Conservation (phyloP, 2,113 vertebrate genomes). For the Nothocercus nigrocapillus region DNA sequence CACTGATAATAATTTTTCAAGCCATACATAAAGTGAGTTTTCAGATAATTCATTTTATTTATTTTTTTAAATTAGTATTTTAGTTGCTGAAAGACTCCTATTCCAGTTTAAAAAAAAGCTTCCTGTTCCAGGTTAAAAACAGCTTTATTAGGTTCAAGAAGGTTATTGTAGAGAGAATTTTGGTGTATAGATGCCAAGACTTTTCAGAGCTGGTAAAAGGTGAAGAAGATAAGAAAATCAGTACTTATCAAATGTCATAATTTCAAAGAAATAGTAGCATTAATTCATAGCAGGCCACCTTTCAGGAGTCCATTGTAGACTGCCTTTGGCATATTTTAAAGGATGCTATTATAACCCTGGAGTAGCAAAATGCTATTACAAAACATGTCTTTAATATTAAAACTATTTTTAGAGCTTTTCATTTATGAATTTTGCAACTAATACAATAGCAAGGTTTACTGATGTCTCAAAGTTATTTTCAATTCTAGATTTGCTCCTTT, state of each 20-base stretch:
- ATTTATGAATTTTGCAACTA: neutral
- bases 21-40: neutral
- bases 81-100: neutral
- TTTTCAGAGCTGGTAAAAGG: neutral
- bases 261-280: neutral
- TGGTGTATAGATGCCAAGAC: neutral
- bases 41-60: accelerated
- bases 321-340: neutral
- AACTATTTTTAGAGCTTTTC: neutral
- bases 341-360: neutral
- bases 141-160: neutral
- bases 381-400: neutral
- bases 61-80: neutral
- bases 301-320: neutral
- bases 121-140: neutral
- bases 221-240: neutral
- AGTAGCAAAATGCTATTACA: neutral
- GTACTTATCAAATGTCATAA: neutral
- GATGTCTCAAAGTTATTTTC: neutral
- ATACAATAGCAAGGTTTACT: neutral
- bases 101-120: neutral
- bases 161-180: neutral
- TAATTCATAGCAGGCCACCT: neutral
- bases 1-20: neutral
- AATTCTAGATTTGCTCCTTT: neutral